Percentiles rank a stretch among this genome's conserved stretches.
phyloP scores from a whole-genome alignment of 2,888 invertebrate genomes.

The Bhutanitis thaidina region DNA sequence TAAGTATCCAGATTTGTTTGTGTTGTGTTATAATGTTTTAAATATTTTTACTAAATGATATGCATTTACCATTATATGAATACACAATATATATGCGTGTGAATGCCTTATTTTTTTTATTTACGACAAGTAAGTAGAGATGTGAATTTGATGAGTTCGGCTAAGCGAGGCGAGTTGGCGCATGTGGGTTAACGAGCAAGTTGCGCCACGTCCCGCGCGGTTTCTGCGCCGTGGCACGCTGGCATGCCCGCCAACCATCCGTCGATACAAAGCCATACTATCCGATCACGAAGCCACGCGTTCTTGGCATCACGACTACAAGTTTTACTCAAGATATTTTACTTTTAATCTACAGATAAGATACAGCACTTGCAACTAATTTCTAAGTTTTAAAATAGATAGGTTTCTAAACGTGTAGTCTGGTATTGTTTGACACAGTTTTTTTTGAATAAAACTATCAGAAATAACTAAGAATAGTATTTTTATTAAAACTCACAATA shows the following conservation, averaged over 20 bases:
- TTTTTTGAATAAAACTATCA: too few species aligned
- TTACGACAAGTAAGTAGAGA: constrained; percentile 18
- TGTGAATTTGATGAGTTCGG: constrained; percentile 41
- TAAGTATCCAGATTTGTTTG: too few species aligned
- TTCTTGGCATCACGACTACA: constrained; percentile 34
- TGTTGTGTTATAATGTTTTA: too few species aligned
- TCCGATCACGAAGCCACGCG: constrained; percentile 36
- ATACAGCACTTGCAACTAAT: neutral
- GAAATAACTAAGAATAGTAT: too few species aligned
- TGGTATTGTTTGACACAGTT: too few species aligned
- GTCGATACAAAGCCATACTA: constrained; percentile 28
- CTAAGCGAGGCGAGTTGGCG: constrained; percentile 31
- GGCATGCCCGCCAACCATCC: constrained; percentile 27
- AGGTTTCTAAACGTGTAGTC: too few species aligned
- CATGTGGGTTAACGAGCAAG: constrained; percentile 70
- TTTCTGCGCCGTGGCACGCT: constrained; percentile 23
- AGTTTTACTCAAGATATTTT: constrained; percentile 23
- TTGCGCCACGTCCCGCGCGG: constrained; percentile 46
- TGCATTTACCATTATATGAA: too few species aligned
- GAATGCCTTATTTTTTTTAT: too few species aligned
- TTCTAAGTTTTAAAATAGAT: too few species aligned
- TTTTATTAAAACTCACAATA: too few species aligned
- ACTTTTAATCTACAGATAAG: constrained; percentile 6
- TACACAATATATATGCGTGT: too few species aligned
- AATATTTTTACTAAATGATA: too few species aligned